phyloP scores from a whole-genome alignment of 2,113 vertebrate species.

The Athene noctua region DNA sequence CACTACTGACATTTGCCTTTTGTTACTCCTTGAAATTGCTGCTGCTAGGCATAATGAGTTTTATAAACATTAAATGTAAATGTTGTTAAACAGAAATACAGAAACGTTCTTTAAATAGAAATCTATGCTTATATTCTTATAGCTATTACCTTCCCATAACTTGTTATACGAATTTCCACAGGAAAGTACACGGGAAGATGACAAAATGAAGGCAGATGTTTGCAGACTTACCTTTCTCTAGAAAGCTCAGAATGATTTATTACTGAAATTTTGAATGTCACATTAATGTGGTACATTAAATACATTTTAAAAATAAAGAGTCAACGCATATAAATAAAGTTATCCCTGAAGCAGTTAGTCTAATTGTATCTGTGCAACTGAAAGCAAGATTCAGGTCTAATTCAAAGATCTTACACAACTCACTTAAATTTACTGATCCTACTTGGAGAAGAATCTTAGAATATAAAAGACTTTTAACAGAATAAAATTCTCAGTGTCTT shows the following conservation, averaged over 20 bases:
- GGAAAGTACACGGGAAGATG: background rate
- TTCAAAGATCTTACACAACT: background rate
- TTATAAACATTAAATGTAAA: background rate
- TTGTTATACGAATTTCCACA: background rate
- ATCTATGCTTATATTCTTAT: background rate
- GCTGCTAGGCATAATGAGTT: background rate
- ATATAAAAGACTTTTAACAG: background rate
- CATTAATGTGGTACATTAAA: background rate
- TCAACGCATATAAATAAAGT: background rate
- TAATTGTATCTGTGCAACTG: background rate
- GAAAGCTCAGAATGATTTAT: background rate
- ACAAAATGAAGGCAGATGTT: background rate
- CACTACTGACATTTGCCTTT: background rate
- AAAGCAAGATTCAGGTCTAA: background rate
- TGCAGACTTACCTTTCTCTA: background rate
- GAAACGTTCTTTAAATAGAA: background rate
- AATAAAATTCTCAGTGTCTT: background rate
- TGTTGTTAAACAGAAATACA: background rate
- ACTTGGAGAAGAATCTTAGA: background rate
- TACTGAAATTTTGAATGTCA: background rate
- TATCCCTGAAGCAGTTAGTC: background rate
- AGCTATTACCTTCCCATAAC: background rate
- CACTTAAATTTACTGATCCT: background rate
- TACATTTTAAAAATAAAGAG: background rate
- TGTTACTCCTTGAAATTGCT: background rate